These are phyloP conservation scores for Melipona quadrifasciata DNA, from an alignment of 1,140 invertebrate genomes.

Conservation along the genomic window DNA sequence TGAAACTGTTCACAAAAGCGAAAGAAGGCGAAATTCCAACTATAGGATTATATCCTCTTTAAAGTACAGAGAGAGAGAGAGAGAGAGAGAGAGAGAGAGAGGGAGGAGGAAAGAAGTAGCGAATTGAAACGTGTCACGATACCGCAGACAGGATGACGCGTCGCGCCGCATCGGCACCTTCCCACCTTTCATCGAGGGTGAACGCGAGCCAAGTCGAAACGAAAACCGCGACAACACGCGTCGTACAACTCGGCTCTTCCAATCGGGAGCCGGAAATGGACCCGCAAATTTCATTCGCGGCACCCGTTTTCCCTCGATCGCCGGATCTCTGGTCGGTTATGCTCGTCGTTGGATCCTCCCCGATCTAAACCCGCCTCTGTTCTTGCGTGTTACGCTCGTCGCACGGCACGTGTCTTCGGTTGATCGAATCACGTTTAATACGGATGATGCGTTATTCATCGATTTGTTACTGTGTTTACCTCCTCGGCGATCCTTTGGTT, in stretches of 20 bases:
- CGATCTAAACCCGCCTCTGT: neutral
- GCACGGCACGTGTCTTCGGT: neutral
- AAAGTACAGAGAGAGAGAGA: neutral
- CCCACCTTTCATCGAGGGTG: neutral
- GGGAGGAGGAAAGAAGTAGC: neutral
- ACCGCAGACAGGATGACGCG: neutral
- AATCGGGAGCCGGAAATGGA: constrained; percentile 3
- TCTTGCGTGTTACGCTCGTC: neutral
- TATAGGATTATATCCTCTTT: constrained; percentile 1
- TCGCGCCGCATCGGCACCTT: neutral
- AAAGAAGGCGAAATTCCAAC: neutral
- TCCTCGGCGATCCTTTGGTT: neutral
- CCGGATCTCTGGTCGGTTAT: neutral
- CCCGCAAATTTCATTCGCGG: neutral
- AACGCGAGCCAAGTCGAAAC: neutral
- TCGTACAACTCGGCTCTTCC: neutral
- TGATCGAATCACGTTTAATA: neutral
- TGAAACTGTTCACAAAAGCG: constrained; percentile 3
- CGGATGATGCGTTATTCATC: neutral
- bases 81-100: no score
- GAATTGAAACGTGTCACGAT: neutral
- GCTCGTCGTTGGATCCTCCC: neutral
- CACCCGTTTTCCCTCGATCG: neutral
- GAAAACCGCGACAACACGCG: constrained; percentile 12
- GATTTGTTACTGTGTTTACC: constrained; percentile 5